Evolutionary conservation across 2,113 vertebrate species (phyloP).

Genomic region (Spermophilus dauricus): DNA sequence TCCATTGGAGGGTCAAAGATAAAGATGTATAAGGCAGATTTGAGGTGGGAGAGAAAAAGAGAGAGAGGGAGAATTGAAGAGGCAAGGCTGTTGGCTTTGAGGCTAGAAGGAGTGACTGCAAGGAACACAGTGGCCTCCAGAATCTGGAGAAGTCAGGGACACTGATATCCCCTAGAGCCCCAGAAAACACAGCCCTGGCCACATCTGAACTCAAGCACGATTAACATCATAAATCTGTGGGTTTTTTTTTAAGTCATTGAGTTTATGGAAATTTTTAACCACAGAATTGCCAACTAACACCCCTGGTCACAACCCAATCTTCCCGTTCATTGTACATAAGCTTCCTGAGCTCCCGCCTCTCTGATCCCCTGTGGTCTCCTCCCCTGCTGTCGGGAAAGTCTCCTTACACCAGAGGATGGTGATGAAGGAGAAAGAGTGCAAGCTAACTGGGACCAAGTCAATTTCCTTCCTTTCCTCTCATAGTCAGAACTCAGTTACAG

Average conservation of each 20-base stretch:
- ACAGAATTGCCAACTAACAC: neutral
- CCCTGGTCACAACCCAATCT: neutral
- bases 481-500: neutral
- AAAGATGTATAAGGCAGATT: neutral
- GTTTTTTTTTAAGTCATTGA: neutral
- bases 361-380: neutral
- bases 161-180: neutral
- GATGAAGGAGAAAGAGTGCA: neutral
- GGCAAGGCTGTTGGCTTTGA: neutral
- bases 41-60: neutral
- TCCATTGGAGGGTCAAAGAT: neutral
- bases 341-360: neutral
- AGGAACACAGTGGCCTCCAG: neutral
- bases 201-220: neutral
- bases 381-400: neutral
- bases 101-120: neutral
- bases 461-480: neutral
- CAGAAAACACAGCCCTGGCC: neutral
- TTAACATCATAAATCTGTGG: neutral
- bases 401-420: neutral
- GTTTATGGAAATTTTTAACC: neutral
- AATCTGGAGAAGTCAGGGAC: neutral
- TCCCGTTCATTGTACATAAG: fast-evolving
- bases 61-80: neutral
- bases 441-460: neutral